Evolutionary conservation across 2,113 vertebrate genomes (phyloP), one percentile per base, ranked within the genome.

Genomic region (Gadus chalcogrammus): DNA sequence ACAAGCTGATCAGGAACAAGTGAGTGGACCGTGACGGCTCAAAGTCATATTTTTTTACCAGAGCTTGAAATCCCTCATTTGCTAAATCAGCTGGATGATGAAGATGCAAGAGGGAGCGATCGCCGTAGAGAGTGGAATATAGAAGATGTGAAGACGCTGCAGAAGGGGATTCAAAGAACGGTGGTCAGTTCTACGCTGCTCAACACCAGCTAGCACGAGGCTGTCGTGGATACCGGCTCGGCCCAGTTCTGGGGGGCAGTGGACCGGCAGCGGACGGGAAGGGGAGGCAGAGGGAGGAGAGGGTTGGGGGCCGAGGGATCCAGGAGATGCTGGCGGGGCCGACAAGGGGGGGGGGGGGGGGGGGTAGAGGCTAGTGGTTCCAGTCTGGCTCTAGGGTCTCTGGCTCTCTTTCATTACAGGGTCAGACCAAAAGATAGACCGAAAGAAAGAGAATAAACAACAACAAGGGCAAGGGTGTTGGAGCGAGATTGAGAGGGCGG

Each of bases 241-340:
- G 90, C 91, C 91, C 85, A 89, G 91, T 88, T 90, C 76, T 79
- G 75, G 13, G 8, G 55, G 85, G 87, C 73, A 73, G 80, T 88
- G 88, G 90, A 90, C 79, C 82, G 67, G 65, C 68, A 70, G 79
- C 75, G 80, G 79, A 84, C 76, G 65, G 77, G 73, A 78, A 70
- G 68, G 65, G 76, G 76, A 79, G 75, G 80, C 75, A 69, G 79
- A 80, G 64, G 2, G 68, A 67, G 71, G 38, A 62, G 65, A 42
- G 18, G 74, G 31, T 4, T 4, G 31, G 31, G 31, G 31, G 31
- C 4, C 4, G 31, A 7, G 31, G 31, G 31, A 24, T 24, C 24
- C 24, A 3, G 24, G 24, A 1, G 24, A 24, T 24, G 24, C 24
- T 1, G 24, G 24, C 24, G 24, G 24, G 24, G 2, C 24, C 24